phyloP scores from a whole-genome alignment of 2,888 invertebrate species.

The Drosophila borealis region DNA sequence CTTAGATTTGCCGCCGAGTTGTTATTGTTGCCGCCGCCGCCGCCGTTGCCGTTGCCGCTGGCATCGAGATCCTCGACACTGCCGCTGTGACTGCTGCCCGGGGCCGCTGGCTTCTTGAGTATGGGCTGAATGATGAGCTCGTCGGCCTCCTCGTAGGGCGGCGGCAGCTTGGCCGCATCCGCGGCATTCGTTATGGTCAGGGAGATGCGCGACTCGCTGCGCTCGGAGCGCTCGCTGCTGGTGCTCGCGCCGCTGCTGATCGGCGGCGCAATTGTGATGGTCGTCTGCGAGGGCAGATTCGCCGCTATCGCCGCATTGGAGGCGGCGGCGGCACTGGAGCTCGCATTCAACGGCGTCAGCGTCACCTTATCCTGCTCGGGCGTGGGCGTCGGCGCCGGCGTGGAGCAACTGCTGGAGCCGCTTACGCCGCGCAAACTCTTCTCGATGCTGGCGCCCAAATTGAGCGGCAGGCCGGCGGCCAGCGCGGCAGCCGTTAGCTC shows the following conservation, averaged over 20 bases:
- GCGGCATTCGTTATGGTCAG: slow-evolving; percentile 84
- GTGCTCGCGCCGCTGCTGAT: slow-evolving; percentile 84
- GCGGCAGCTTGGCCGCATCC: slow-evolving; percentile 83
- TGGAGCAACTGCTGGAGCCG: slow-evolving; percentile 62
- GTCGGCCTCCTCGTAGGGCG: slow-evolving; percentile 84
- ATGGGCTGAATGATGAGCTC: slow-evolving; percentile 84
- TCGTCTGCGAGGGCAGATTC: slow-evolving; percentile 85
- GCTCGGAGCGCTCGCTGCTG: slow-evolving; percentile 84
- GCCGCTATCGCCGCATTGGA: slow-evolving; percentile 83
- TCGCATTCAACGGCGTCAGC: slow-evolving; percentile 82
- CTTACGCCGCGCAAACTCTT: slow-evolving; percentile 81
- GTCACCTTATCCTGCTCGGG: slow-evolving; percentile 84
- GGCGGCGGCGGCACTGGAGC: slow-evolving; percentile 30
- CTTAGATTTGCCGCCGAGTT: slow-evolving; percentile 64
- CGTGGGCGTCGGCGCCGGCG: slow-evolving; percentile 63
- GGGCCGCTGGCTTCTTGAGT: slow-evolving; percentile 83
- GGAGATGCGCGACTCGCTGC: slow-evolving; percentile 84
- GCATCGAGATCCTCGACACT: slow-evolving; percentile 76
- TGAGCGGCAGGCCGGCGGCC: slow-evolving; percentile 81
- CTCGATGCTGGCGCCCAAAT: slow-evolving; percentile 83
- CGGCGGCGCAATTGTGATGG: slow-evolving; percentile 85
- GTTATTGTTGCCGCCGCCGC: slow-evolving; percentile 15
- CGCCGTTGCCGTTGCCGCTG: slow-evolving; percentile 41
- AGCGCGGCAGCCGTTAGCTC: slow-evolving; percentile 80
- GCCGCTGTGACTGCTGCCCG: slow-evolving; percentile 72